phyloP scores from a whole-genome alignment of 2,113 vertebrate species.

The Vicugna pacos region DNA sequence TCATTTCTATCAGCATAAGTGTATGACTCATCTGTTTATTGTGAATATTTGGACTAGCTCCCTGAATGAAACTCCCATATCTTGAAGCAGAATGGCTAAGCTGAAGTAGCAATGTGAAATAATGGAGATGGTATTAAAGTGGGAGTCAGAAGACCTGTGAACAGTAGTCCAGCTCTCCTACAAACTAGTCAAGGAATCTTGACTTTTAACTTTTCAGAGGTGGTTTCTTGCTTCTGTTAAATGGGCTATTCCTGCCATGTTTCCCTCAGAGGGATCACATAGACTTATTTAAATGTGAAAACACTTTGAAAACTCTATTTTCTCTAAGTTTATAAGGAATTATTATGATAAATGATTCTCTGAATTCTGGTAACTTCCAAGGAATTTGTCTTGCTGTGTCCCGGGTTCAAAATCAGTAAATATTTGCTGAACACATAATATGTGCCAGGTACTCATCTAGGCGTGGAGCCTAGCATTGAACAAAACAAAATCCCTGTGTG shows the following conservation, averaged over 20 bases:
- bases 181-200: not conserved
- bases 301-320: slow-evolving; percentile 14
- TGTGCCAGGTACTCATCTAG: not conserved
- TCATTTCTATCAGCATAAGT: not conserved
- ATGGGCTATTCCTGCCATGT: not conserved
- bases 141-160: not conserved
- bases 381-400: slow-evolving; percentile 21
- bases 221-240: slow-evolving; percentile 29
- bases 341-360: not conserved
- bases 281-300: slow-evolving; percentile 16
- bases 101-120: slow-evolving; percentile 26
- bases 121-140: not conserved
- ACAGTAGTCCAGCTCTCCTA: not conserved
- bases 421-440: not conserved
- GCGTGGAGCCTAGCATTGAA: not conserved
- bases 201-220: not conserved
- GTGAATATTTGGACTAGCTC: slow-evolving; percentile 3
- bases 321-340: not conserved
- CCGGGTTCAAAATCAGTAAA: not conserved
- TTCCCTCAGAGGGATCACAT: not conserved
- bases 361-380: slow-evolving; percentile 34
- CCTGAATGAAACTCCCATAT: not conserved
- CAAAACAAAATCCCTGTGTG: not conserved
- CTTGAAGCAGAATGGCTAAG: slow-evolving; percentile 8
- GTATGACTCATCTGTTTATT: not conserved